Percentiles rank a stretch among this genome's conserved stretches.
Evolutionary conservation across 2,888 invertebrate species (phyloP).

Genomic region (Callyntrura sp.): DNA sequence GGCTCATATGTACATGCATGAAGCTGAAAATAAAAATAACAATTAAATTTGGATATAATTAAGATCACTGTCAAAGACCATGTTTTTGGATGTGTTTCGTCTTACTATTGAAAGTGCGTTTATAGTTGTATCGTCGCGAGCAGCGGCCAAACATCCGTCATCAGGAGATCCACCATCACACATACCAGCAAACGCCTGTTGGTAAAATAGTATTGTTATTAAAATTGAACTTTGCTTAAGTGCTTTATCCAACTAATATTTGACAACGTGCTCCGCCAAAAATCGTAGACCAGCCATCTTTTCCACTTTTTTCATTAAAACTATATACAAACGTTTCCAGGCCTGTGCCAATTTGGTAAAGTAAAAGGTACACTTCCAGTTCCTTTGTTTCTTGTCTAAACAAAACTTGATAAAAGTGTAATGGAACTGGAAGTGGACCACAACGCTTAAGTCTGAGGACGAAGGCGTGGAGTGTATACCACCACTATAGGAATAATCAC

Average conservation of each 20-base stretch:
- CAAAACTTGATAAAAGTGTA: no score
- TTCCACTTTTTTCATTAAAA: not conserved
- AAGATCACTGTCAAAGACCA: no score
- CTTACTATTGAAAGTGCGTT: conserved; percentile 97
- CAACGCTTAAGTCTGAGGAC: no score
- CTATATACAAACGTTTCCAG: not conserved
- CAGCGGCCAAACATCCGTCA: conserved; percentile 98
- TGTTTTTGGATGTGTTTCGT: conserved; percentile 27
- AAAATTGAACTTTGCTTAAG: not conserved
- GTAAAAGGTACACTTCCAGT: no score
- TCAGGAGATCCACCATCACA: conserved; percentile 97
- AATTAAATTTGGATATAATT: no score
- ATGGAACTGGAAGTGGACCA: no score
- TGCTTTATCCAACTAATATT: not conserved
- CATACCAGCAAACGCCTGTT: conserved; percentile 96
- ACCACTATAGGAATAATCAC: no score
- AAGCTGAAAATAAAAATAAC: conserved; percentile 87
- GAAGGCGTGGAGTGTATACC: no score
- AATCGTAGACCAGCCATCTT: not conserved
- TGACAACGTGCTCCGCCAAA: not conserved
- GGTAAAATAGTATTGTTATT: conserved; percentile 14
- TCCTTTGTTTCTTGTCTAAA: no score
- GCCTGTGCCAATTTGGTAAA: no score
- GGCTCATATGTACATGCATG: conserved; percentile 99
- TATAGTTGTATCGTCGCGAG: conserved; percentile 98